These are phyloP conservation scores for Drosophila multiciliata DNA, from an alignment of 2,888 invertebrate genomes.

Conservation along the genomic window DNA sequence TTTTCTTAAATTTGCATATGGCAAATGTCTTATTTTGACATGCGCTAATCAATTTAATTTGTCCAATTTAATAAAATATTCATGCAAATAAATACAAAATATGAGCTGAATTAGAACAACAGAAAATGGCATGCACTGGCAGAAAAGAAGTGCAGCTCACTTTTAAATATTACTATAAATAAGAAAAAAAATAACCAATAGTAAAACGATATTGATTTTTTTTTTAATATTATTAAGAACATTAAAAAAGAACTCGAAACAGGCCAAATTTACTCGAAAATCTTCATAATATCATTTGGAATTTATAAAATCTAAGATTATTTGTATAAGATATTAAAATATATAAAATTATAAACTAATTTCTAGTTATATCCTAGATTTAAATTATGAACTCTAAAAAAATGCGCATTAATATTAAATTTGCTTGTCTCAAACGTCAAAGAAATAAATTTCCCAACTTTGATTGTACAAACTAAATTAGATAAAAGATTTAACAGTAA, in stretches of 20 bases:
- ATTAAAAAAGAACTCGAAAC: not conserved
- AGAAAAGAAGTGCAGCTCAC: not conserved
- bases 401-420: not conserved
- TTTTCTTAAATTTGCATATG: slow-evolving; percentile 53
- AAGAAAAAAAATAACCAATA: not conserved
- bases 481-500: not conserved
- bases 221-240: rapidly evolving
- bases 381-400: not conserved
- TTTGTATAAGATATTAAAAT: no score
- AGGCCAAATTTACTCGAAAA: not conserved
- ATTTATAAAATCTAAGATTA: not conserved
- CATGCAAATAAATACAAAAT: not conserved
- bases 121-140: not conserved
- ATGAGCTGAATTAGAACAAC: not conserved
- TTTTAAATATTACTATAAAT: not conserved
- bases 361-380: not conserved
- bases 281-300: rapidly evolving
- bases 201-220: not conserved
- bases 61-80: not conserved
- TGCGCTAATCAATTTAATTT: slow-evolving; percentile 44
- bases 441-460: not conserved
- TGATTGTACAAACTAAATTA: not conserved
- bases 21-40: slow-evolving; percentile 56
- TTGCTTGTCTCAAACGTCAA: not conserved
- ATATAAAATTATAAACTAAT: not conserved